These are phyloP conservation scores for Zygogramma bicolorata DNA, from an alignment of 2,888 invertebrate genomes.

Conservation along the genomic window DNA sequence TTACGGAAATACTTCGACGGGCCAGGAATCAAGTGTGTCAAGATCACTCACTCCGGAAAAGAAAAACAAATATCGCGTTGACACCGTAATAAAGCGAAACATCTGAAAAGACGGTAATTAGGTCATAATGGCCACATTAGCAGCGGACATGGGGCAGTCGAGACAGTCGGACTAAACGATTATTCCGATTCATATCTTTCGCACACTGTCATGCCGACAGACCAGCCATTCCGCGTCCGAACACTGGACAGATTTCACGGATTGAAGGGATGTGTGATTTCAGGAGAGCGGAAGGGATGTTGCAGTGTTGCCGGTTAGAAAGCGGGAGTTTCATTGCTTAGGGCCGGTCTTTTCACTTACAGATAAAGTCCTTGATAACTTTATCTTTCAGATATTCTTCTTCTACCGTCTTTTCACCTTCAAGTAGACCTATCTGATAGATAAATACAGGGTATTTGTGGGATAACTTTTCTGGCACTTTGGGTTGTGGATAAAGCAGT, in stretches of 20 bases:
- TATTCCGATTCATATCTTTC: neutral
- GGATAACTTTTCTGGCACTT: too few species aligned
- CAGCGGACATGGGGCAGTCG: neutral
- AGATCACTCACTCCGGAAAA: slow-evolving; percentile 1
- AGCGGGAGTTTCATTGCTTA: too few species aligned
- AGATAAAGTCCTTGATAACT: too few species aligned
- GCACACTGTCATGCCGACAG: neutral
- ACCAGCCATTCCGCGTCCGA: neutral
- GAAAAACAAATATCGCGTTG: slow-evolving; percentile 10
- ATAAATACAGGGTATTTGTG: too few species aligned
- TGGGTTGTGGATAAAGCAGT: too few species aligned
- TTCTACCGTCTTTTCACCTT: too few species aligned
- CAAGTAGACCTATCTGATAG: too few species aligned
- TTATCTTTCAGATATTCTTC: too few species aligned
- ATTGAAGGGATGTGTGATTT: slow-evolving; percentile 10
- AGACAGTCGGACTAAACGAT: neutral
- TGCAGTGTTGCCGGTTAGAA: slow-evolving; percentile 1
- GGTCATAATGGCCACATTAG: slow-evolving; percentile 11
- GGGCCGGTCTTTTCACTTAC: too few species aligned
- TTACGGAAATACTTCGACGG: neutral
- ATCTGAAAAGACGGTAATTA: slow-evolving; percentile 4
- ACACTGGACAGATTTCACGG: slow-evolving; percentile 1
- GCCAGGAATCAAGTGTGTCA: neutral
- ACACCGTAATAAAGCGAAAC: slow-evolving; percentile 1
- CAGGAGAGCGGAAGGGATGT: neutral